Base-by-base conservation (phyloP, 2,113 vertebrate genomes). In the Ceyx margarethae region DNA sequence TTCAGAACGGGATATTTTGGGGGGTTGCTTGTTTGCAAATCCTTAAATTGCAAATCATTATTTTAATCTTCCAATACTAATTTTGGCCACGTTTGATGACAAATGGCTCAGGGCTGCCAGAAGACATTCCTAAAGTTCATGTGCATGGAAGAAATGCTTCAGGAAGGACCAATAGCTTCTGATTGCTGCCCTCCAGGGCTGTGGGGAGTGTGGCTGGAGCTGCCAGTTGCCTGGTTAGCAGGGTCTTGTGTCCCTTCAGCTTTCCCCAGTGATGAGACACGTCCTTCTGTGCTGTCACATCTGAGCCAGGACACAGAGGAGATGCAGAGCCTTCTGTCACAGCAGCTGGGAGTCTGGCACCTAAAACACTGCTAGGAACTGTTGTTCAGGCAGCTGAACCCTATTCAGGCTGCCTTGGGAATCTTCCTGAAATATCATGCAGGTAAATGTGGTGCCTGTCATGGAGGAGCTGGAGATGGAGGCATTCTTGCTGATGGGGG, bases 321-420 rank as follows among this genome's bases (percentile, higher is more conserved):
- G 85, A 91, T 16, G 6, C 8, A 11, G 37, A 80, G 87, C 94
- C 90, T 95, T 95, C 90, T 95, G 95, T 92, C 28, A 5, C 64
- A 87, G 91, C 95, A 92, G 75, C 91, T 95, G 95, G 87, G 91
- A 94, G 94, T 95, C 94, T 94, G 91, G 85, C 95, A 92, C 90
- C 46, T 89, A 85, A 89, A 95, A 74, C 43, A 67, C 60, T 91
- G 90, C 69, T 91, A 89, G 92, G 92, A 92, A 40, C 51, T 46
- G 82, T 87, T 80, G 42, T 91, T 92, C 79, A 65, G 72, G 60
- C 79, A 89, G 46, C 72, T 50, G 75, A 92, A 68, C 50, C 50
- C 75, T 73, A 20, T 54, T 73, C 54, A 76, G 51, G 56, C 72
- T 82, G 68, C 31, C 57, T 89, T 64, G 35, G 75, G 78, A 71